Evolutionary conservation across 1,140 invertebrate species (phyloP), one percentile per base, ranked within the genome.

Genomic region (Apis dorsata): DNA sequence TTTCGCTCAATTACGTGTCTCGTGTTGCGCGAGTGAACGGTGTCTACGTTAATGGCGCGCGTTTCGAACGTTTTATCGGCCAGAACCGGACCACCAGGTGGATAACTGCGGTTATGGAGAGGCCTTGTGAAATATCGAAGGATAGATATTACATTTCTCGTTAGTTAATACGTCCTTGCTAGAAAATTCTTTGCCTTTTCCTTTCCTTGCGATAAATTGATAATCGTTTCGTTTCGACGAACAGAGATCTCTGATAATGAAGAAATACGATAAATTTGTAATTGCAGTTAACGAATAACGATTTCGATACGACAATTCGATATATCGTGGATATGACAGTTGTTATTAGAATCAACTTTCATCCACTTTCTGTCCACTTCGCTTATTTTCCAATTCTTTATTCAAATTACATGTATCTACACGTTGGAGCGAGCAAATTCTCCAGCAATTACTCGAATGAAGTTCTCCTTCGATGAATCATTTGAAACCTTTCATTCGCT

Each of bases 1-100:
- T 87, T 87, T 87, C 86, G 86, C 86, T 87, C 83, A 79, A 83
- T 87, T 87, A 86, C 85, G 86, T 79, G 72, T 83, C 75, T 68
- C 53, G 49, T n/a, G 84, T 53, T 86, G 81, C 69, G 57, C 81
- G 76, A 87, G 81, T 82, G 84, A 83, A 77, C 84, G 84, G 85
- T 86, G 74, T 85, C 83, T 57, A 70, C 70, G 65, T 85, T 63
- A 77, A 62, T 70, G 69, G 79, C 62, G 77, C 53, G 81, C 79
- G 63, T 44, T 13, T 66, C 59, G 55, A 60, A 9, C 19, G 59
- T 53, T 44, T 44, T 55, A 72, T 63, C 55, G 19, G 53, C 24
- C 17, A 34, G 68, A 72, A 80, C 59, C 55, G 68, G 1, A 62
- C 53, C 69, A 62, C 53, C 69, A 13, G 24, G 24, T 55, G 13